phyloP scores from a whole-genome alignment of 2,113 vertebrate species.

The Hippocampus barbouri region DNA sequence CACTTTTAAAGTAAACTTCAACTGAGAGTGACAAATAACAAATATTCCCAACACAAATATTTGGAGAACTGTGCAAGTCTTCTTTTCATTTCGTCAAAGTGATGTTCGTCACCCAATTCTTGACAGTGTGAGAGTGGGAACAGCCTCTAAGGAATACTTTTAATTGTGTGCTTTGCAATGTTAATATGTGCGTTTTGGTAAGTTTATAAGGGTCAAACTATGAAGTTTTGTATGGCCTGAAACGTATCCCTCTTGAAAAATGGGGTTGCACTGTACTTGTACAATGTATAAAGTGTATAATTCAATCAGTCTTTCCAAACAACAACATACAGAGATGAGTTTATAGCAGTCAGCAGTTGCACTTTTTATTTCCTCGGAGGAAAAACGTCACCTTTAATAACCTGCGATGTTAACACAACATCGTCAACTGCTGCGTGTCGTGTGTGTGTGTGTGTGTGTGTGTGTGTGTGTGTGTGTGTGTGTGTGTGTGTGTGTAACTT shows the following conservation, averaged over 20 bases:
- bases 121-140: neutral
- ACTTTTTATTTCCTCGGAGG: neutral
- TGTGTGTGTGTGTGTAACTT: neutral
- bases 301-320: neutral
- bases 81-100: neutral
- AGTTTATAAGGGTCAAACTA: neutral
- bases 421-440: neutral
- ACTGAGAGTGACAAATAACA: no score
- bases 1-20: no score
- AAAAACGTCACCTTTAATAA: conserved; percentile 6
- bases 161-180: neutral
- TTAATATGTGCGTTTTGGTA: neutral
- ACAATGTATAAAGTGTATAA: neutral
- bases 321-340: conserved; percentile 2
- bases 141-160: neutral
- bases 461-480: neutral
- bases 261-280: neutral
- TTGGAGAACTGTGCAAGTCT: no score
- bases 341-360: neutral
- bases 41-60: no score
- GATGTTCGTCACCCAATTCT: no score
- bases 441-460: neutral
- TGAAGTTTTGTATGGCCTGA: neutral
- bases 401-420: conserved; percentile 3
- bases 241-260: neutral